Percentiles rank a stretch among this genome's conserved stretches.
phyloP scores from a whole-genome alignment of 2,113 vertebrate species.

The Lathamus discolor region DNA sequence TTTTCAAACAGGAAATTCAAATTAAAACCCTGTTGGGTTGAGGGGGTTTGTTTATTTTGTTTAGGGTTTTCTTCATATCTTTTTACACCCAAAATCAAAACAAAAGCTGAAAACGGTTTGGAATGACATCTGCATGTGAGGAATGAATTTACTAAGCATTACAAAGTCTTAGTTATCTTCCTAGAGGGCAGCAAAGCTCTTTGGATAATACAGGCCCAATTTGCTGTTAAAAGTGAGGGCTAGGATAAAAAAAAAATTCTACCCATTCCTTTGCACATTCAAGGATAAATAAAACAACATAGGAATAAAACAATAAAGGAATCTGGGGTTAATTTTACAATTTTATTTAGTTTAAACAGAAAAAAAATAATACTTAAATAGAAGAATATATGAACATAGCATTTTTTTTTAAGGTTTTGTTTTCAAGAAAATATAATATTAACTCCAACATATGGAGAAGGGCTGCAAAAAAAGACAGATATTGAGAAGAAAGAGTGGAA shows the following conservation, averaged over 20 bases:
- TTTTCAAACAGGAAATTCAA: neutral
- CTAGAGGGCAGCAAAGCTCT: neutral
- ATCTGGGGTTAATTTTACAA: neutral
- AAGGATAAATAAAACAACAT: neutral
- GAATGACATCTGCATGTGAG: neutral
- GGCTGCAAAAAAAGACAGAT: neutral
- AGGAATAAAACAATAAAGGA: neutral
- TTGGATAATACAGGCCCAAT: neutral
- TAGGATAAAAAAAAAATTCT: neutral
- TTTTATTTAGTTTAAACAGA: neutral
- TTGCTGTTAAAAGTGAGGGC: neutral
- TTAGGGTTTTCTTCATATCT: neutral
- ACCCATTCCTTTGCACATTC: fast-evolving
- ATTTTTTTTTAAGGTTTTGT: neutral
- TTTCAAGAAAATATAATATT: neutral
- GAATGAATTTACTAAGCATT: neutral
- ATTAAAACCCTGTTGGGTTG: neutral
- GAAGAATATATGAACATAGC: fast-evolving
- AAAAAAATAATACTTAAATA: neutral
- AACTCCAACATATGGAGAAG: neutral
- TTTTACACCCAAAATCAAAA: neutral
- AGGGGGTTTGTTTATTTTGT: neutral
- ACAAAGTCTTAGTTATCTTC: neutral
- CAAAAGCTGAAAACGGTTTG: fast-evolving
- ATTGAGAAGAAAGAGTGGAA: neutral